Percentiles rank a stretch among this genome's conserved stretches.
Conservation (phyloP, 1,140 invertebrate species). For the Andricus grossulariae region DNA sequence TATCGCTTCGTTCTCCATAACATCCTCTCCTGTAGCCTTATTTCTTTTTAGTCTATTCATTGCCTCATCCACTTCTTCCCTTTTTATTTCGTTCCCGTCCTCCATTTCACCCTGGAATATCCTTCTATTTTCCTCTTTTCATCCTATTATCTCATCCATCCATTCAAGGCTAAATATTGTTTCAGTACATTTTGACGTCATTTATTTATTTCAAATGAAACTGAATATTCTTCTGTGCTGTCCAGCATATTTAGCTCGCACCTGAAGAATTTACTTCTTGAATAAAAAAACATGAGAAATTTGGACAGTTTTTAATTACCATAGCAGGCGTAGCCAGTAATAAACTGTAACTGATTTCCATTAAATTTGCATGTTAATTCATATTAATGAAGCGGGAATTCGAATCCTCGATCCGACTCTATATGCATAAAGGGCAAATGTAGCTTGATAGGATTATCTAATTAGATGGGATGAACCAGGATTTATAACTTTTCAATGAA, state of each 20-base stretch:
- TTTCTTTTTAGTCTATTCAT: no score
- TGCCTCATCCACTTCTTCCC: no score
- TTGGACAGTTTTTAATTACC: constrained; percentile 2
- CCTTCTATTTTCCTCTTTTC: no score
- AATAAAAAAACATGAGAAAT: not conserved
- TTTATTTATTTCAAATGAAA: no score
- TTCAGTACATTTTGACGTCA: no score
- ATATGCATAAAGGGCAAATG: constrained; percentile 20
- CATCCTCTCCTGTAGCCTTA: no score
- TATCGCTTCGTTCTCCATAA: no score
- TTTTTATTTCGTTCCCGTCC: no score
- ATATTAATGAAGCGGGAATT: not conserved
- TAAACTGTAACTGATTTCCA: constrained; percentile 27
- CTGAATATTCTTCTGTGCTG: no score
- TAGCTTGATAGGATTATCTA: not conserved
- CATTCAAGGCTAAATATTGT: no score
- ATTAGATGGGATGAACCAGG: constrained; percentile 16
- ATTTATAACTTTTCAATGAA: constrained; percentile 26
- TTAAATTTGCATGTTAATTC: constrained; percentile 30
- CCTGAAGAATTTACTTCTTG: not conserved
- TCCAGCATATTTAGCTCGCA: not conserved
- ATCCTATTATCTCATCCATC: no score
- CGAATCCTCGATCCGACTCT: constrained; percentile 5
- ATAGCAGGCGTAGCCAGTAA: constrained; percentile 2
- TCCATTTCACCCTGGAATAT: no score